These are phyloP conservation scores for Chionis minor DNA, from an alignment of 2,113 vertebrate species.

Conservation along the genomic window DNA sequence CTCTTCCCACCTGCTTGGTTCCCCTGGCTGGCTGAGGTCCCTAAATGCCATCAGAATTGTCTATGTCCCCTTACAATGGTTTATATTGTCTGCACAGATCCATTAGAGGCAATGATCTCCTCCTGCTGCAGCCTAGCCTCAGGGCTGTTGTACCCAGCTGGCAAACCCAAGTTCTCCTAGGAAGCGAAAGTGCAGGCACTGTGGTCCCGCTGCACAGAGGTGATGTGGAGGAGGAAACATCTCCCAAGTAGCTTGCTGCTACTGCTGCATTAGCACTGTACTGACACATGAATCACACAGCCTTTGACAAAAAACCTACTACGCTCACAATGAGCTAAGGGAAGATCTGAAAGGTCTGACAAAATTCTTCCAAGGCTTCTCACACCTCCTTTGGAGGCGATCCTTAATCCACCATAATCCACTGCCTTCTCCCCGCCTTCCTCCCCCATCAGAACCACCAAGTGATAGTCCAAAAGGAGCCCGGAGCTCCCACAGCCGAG, in stretches of 20 bases:
- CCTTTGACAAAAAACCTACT: not conserved
- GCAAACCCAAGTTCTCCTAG: not conserved
- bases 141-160: not conserved
- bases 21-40: not conserved
- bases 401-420: not conserved
- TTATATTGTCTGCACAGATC: not conserved
- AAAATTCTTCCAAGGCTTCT: not conserved
- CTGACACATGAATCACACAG: accelerated
- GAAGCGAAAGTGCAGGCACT: not conserved
- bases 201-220: too few relatives aligned
- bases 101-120: not conserved
- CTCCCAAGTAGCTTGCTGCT: not conserved
- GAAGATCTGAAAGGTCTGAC: not conserved
- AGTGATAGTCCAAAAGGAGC: not conserved
- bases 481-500: not conserved
- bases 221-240: not conserved
- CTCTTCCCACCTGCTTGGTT: not conserved
- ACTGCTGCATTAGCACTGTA: not conserved
- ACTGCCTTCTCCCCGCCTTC: not conserved
- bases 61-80: not conserved
- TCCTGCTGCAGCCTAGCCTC: not conserved
- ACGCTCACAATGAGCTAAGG: not conserved
- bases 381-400: not conserved
- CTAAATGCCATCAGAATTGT: not conserved
- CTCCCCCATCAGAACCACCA: not conserved